Percentiles rank a stretch among this genome's conserved stretches.
Conservation (phyloP, 2,888 invertebrate genomes). For the Silvanus unidentatus region DNA sequence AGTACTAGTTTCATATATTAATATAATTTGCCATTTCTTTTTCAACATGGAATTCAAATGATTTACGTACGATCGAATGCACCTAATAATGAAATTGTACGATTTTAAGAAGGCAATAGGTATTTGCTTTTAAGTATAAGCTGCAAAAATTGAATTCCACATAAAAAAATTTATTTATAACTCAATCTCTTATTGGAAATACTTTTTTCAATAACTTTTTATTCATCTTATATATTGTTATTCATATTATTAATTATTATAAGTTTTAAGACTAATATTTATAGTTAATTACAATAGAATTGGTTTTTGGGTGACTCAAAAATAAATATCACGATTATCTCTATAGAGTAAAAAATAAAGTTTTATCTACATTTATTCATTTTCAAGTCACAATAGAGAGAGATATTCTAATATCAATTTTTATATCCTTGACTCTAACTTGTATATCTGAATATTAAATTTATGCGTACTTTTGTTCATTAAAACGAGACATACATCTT, state of each 20-base stretch:
- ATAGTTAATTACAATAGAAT: constrained; percentile 4
- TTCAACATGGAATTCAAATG: constrained; percentile 21
- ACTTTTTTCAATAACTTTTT: neutral
- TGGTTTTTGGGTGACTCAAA: constrained; percentile 25
- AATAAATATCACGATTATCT: constrained; percentile 17
- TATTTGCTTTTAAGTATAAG: too few species aligned
- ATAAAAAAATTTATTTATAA: too few species aligned
- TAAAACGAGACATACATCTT: too few species aligned
- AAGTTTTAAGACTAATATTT: constrained; percentile 13
- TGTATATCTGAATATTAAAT: too few species aligned
- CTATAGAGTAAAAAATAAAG: constrained; percentile 24
- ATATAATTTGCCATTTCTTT: constrained; percentile 21
- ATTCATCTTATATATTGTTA: constrained; percentile 5
- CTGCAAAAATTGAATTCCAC: too few species aligned
- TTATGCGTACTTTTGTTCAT: too few species aligned
- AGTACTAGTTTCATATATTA: constrained; percentile 1
- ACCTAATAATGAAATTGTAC: constrained; percentile 14
- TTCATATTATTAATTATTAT: constrained; percentile 17
- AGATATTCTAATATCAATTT: too few species aligned
- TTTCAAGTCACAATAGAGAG: constrained; percentile 28
- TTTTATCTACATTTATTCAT: constrained; percentile 16
- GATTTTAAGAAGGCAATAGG: too few species aligned
- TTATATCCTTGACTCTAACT: too few species aligned
- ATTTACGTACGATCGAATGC: constrained; percentile 5
- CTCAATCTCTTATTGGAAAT: constrained; percentile 6